These are phyloP conservation scores for Ursus arctos DNA, from an alignment of 2,113 vertebrate species.

Conservation along the genomic window DNA sequence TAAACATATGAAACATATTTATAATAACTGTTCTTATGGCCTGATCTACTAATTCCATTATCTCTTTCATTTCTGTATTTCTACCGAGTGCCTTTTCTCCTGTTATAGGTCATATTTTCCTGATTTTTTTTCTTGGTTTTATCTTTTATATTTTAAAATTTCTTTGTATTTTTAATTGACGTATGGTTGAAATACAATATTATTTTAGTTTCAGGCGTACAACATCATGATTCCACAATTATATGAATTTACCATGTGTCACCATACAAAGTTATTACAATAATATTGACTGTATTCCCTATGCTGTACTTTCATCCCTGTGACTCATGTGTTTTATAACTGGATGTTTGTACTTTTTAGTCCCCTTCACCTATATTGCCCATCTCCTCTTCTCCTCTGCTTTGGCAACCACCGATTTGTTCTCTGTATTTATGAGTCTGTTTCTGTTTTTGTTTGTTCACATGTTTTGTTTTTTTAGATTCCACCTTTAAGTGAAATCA, in stretches of 20 bases:
- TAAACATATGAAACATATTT: not conserved
- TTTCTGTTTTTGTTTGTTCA: not conserved
- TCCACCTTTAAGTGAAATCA: not conserved
- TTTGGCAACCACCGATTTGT: not conserved
- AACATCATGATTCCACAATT: not conserved
- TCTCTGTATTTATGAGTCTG: not conserved
- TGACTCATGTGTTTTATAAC: not conserved
- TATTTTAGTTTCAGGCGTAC: not conserved
- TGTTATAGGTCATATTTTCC: not conserved
- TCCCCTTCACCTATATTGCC: not conserved
- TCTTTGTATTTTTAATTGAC: not conserved
- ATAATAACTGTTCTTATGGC: not conserved
- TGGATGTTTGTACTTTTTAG: not conserved
- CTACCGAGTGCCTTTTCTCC: not conserved
- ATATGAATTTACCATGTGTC: not conserved
- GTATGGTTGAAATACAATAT: not conserved
- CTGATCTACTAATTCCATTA: not conserved
- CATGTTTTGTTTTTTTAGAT: not conserved
- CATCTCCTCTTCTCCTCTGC: not conserved
- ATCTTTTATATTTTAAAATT: not conserved
- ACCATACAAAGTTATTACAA: not conserved
- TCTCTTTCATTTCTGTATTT: constrained; percentile 6
- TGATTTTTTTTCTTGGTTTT: not conserved
- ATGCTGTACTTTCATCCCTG: not conserved
- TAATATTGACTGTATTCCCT: not conserved